Conservation (phyloP, 2,797 vertebrate species). For the Cyprinodon diabolis region DNA sequence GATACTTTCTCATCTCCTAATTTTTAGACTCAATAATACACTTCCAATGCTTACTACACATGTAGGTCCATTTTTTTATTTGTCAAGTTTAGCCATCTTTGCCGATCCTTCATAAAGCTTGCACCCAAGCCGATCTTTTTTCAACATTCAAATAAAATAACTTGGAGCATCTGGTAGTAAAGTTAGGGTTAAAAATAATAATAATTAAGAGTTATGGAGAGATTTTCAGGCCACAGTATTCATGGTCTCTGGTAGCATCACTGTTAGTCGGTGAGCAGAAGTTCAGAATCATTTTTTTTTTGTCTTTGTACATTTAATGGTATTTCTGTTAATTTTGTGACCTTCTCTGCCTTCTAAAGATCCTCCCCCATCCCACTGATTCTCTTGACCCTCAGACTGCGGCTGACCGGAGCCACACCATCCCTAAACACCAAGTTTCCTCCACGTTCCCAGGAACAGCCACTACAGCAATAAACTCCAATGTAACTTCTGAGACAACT, state of each 20-base stretch:
- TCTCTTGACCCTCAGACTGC: constrained; percentile 39
- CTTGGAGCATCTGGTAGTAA: neutral
- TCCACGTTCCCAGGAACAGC: constrained; percentile 19
- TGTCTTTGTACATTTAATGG: neutral
- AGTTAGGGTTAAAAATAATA: neutral
- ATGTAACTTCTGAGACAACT: constrained; percentile 1
- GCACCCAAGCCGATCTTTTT: too few species aligned
- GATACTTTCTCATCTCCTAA: too few species aligned
- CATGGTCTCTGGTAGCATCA: neutral
- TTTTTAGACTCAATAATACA: too few species aligned
- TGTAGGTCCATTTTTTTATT: too few species aligned
- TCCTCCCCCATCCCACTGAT: constrained; percentile 58
- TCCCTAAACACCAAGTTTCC: constrained; percentile 13
- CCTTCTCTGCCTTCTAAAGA: constrained; percentile 39
- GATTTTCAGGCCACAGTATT: neutral
- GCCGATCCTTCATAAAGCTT: too few species aligned
- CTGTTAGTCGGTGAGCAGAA: neutral
- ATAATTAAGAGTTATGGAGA: neutral
- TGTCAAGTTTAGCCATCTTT: too few species aligned
- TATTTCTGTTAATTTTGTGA: neutral
- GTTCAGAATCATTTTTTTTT: neutral
- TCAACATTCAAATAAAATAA: neutral
- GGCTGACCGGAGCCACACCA: constrained; percentile 54
- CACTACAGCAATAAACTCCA: neutral
- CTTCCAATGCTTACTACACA: too few species aligned